A percentile compares a stretch with the other conserved stretches of the same genome.
Evolutionary conservation across 2,888 invertebrate genomes (phyloP).

Genomic region (Parnassius smintheus): DNA sequence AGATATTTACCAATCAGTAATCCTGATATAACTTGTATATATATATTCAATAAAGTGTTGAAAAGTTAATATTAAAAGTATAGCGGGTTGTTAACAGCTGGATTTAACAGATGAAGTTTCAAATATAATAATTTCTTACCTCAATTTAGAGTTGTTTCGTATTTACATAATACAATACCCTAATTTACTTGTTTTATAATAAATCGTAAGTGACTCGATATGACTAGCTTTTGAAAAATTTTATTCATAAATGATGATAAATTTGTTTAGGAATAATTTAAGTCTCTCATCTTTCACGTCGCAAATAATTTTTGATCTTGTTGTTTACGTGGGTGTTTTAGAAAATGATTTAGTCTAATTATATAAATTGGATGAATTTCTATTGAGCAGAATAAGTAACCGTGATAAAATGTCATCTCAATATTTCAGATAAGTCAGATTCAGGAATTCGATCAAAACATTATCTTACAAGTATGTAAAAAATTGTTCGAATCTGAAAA

Average conservation of each 20-base stretch:
- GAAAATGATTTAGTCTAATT: too few species aligned
- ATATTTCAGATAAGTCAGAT: too few species aligned
- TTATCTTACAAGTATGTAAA: too few species aligned
- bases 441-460: too few species aligned
- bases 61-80: not conserved
- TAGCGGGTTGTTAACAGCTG: not conserved
- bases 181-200: slow-evolving; percentile 52
- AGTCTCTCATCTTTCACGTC: slow-evolving; percentile 46
- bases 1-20: too few species aligned
- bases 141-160: slow-evolving; percentile 45
- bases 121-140: slow-evolving; percentile 1
- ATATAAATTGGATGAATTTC: too few species aligned
- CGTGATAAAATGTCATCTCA: too few species aligned
- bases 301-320: slow-evolving; percentile 39
- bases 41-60: too few species aligned
- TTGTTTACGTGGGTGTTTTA: not conserved
- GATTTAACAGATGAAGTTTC: not conserved
- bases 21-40: too few species aligned
- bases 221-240: slow-evolving; percentile 70
- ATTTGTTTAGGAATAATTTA: slow-evolving; percentile 78
- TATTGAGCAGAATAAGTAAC: too few species aligned
- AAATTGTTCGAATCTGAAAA: too few species aligned
- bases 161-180: slow-evolving; percentile 74
- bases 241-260: slow-evolving; percentile 77
- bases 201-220: slow-evolving; percentile 76